Evolutionary conservation across 2,113 vertebrate species (phyloP), one percentile per base, ranked within the genome.

Genomic region (Cettia cetti): DNA sequence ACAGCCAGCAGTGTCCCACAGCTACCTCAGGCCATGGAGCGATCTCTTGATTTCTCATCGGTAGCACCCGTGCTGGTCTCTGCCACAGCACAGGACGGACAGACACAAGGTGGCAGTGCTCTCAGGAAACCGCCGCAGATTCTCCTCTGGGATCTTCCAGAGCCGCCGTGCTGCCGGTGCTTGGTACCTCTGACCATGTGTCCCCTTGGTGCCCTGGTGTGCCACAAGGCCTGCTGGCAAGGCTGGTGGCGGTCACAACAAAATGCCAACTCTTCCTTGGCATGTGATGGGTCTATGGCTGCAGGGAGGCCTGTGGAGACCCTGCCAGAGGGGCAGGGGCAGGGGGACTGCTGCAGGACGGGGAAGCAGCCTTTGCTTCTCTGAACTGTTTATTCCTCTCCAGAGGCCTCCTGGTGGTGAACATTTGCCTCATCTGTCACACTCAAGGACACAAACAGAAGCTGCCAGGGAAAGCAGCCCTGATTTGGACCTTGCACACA

Each of bases 81-180:
- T 3, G 30, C 27, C 22, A 1, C 20, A 5, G 42, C 3, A 2
- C 7, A 0, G 50, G 64, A 33, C 0, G 78, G 52, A 20, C 40
- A 2, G 24, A 91, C 95, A 94, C 93, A 77, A 96, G 97, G 93
- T 94, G 95, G 95, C 95, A 91, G 93, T 8, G 71, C 94, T 81
- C 71, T 59, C 90, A 47, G 96, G n/a, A 70, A 33, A 49, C 7
- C 22, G 30, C 61, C 12, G 13, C 21, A 4, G 14, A 23, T 53
- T 63, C 33, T 86, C 28, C 76, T 45, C 69, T 0, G 26, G 61
- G 49, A 71, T 35, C 40, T 26, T 22, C 69, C 47, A 8, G n/a
- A 59, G 42, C 39, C 35, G 3, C 20, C 35, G 9, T 9, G 63
- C 33, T 35, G 68, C 49, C 22, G 81, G 10, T 6, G 17, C 19